Conservation (phyloP, 2,797 vertebrate genomes). For the Sitta carolinensis region DNA sequence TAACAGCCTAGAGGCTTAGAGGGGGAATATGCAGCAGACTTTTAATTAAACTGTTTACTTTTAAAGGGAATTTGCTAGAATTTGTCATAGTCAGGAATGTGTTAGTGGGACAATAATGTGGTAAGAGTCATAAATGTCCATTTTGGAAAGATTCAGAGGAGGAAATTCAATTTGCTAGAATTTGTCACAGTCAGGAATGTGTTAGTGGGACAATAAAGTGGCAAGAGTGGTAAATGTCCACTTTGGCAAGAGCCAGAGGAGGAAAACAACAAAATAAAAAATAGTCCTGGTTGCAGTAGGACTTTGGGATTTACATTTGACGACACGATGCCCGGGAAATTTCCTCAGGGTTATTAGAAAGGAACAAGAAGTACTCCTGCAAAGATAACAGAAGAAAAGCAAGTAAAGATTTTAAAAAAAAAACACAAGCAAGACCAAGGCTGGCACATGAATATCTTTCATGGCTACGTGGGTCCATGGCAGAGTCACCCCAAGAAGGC, state of each 20-base stretch:
- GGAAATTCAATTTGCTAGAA: neutral
- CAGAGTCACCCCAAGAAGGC: neutral
- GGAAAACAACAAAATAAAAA: neutral
- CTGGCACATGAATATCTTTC: neutral
- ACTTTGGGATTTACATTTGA: neutral
- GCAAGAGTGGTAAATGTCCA: neutral
- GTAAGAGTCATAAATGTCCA: neutral
- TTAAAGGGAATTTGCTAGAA: neutral
- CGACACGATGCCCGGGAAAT: neutral
- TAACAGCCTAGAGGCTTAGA: slow-evolving; percentile 9
- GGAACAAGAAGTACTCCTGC: neutral
- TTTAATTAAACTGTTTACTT: slow-evolving; percentile 42
- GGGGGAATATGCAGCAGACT: neutral
- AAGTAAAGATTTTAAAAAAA: neutral
- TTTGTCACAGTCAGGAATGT: neutral
- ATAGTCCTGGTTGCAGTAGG: neutral
- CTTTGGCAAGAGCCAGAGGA: neutral
- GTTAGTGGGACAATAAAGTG: neutral
- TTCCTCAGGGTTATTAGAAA: neutral
- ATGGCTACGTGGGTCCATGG: rapidly evolving
- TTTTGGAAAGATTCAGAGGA: neutral
- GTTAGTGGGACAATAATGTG: neutral
- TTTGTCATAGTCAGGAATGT: neutral
- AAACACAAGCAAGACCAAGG: neutral
- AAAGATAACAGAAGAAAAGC: neutral